Evolutionary conservation across 2,113 vertebrate genomes (phyloP).

Genomic region (Stegastes partitus): DNA sequence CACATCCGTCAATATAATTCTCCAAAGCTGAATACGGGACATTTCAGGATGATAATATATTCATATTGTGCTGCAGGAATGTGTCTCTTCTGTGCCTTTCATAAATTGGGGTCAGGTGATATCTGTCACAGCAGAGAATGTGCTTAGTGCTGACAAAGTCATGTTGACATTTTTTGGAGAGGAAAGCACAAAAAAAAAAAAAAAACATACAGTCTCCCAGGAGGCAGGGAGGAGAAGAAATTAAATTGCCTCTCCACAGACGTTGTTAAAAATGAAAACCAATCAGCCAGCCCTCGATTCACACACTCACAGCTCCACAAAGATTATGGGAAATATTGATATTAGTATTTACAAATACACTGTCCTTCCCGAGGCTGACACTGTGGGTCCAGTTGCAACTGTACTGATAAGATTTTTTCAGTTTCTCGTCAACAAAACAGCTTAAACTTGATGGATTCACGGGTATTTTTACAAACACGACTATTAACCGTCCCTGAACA

Average conservation of each 20-base stretch:
- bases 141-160: conserved; percentile 77
- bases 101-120: conserved; percentile 84
- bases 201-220: conserved; percentile 61
- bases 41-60: conserved; percentile 70
- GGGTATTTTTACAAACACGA: conserved; percentile 53
- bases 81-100: conserved; percentile 63
- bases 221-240: conserved; percentile 65
- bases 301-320: conserved; percentile 51
- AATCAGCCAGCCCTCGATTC: conserved; percentile 70
- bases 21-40: conserved; percentile 45
- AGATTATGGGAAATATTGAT: conserved; percentile 72
- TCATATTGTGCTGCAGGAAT: conserved; percentile 61
- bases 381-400: conserved; percentile 31
- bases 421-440: conserved; percentile 7
- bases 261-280: conserved; percentile 71
- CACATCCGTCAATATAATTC: conserved; percentile 47
- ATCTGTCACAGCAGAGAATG: conserved; percentile 76
- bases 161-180: conserved; percentile 78
- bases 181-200: conserved; percentile 67
- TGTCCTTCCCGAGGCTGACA: conserved; percentile 35
- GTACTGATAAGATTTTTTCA: conserved; percentile 54
- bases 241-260: conserved; percentile 75
- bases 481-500: conserved; percentile 35
- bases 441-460: conserved; percentile 45
- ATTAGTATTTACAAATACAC: conserved; percentile 67